Conservation (phyloP, 2,888 invertebrate species). For the Microctonus hyperodae region DNA sequence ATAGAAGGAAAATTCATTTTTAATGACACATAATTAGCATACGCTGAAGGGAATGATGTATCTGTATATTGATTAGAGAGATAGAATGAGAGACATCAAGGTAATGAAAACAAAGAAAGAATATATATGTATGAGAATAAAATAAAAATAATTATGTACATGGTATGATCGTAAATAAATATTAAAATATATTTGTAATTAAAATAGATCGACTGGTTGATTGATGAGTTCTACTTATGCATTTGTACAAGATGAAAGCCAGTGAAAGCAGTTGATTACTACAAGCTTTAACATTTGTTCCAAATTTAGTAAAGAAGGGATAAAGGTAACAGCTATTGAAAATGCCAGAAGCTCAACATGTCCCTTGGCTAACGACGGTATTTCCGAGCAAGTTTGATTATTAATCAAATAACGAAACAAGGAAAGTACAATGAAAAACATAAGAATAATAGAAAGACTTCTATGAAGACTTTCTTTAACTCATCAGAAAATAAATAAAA, state of each 20-base stretch:
- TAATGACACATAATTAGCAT: too few species aligned
- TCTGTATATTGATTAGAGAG: too few species aligned
- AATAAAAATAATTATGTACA: too few species aligned
- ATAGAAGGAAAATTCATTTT: too few species aligned
- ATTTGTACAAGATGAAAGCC: neutral
- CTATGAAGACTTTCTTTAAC: too few species aligned
- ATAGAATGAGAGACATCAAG: too few species aligned
- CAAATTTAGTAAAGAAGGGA: neutral
- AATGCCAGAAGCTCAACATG: neutral
- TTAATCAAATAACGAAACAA: neutral
- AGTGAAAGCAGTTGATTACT: conserved; percentile 8
- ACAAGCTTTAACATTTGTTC: neutral
- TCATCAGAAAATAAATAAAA: neutral
- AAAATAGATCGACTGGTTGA: neutral
- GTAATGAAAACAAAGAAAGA: too few species aligned
- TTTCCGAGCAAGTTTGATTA: neutral
- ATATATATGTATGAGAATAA: too few species aligned
- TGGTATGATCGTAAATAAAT: too few species aligned
- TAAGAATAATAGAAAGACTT: neutral
- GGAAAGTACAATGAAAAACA: neutral
- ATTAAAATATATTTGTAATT: too few species aligned
- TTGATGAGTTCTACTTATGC: conserved; percentile 7
- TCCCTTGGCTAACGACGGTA: neutral
- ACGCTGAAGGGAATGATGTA: too few species aligned
- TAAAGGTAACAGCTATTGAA: neutral